Evolutionary conservation across 1,140 invertebrate genomes (phyloP).

Genomic region (Dolichoris vasculosae): DNA sequence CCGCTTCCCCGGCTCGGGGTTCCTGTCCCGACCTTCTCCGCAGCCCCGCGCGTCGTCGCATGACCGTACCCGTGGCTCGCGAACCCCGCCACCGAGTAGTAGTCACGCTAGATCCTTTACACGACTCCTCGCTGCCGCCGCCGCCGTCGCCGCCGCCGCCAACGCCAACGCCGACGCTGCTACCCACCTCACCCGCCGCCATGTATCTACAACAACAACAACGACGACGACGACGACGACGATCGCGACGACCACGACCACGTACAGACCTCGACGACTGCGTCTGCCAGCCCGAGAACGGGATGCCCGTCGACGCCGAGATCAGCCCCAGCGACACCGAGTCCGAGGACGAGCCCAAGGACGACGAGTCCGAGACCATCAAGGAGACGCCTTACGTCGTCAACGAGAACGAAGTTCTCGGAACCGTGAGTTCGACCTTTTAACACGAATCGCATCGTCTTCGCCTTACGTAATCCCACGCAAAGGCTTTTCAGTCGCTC

Average conservation of each 20-base stretch:
- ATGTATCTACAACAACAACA: neutral
- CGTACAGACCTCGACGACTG: slow-evolving; percentile 70
- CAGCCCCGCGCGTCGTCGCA: slow-evolving; percentile 33
- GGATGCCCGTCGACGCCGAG: slow-evolving; percentile 72
- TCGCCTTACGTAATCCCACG: no score
- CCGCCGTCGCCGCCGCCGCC: neutral
- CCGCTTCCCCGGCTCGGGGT: slow-evolving; percentile 55
- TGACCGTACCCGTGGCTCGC: slow-evolving; percentile 24
- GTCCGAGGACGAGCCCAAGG: slow-evolving; percentile 75
- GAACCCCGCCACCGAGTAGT: slow-evolving; percentile 50
- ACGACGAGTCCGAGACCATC: slow-evolving; percentile 64
- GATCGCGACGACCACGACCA: neutral
- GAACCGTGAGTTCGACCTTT: slow-evolving; percentile 76
- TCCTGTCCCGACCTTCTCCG: neutral
- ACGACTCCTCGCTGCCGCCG: slow-evolving; percentile 56
- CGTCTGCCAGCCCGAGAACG: slow-evolving; percentile 72
- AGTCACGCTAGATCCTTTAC: slow-evolving; percentile 71
- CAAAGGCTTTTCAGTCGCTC: no score
- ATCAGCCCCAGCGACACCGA: slow-evolving; percentile 74
- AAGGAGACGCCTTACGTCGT: slow-evolving; percentile 79
- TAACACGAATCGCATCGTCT: no score
- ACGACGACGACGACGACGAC: neutral
- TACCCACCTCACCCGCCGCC: neutral
- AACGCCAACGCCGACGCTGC: neutral
- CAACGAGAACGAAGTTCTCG: slow-evolving; percentile 81